phyloP scores from a whole-genome alignment of 2,113 vertebrate genomes.

The Crotalus horridus region DNA sequence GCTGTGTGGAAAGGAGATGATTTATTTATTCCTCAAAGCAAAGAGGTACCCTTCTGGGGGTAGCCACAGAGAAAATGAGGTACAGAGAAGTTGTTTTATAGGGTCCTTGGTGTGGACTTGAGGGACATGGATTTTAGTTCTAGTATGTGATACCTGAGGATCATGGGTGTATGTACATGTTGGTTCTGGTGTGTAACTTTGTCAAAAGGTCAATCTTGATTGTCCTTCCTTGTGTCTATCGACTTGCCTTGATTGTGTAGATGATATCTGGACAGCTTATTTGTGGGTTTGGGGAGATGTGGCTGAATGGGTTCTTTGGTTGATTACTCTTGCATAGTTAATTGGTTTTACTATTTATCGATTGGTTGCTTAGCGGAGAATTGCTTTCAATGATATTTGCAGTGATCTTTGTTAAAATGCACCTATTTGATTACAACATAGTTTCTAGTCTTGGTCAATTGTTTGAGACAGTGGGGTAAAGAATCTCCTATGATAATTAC shows the following conservation, averaged over 20 bases:
- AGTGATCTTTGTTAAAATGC: background rate
- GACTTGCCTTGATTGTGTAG: background rate
- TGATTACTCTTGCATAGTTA: background rate
- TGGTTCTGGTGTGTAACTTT: too few species aligned
- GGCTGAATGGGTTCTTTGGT: background rate
- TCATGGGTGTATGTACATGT: too few species aligned
- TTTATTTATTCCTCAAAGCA: background rate
- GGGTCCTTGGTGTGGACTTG: background rate
- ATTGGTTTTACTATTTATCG: background rate
- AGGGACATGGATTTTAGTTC: too few species aligned
- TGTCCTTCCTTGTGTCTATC: too few species aligned
- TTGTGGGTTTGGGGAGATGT: background rate
- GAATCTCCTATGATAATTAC: background rate
- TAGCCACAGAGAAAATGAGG: background rate
- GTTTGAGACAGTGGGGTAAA: background rate
- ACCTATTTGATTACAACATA: background rate
- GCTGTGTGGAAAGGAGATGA: background rate
- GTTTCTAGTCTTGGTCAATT: background rate
- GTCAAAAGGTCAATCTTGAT: too few species aligned
- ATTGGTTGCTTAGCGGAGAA: background rate
- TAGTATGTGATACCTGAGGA: too few species aligned
- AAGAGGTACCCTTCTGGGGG: background rate
- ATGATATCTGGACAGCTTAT: background rate
- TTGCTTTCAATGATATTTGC: background rate
- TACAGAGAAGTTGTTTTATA: background rate